Evolutionary conservation across 2,888 invertebrate species (phyloP).

Genomic region (Eilema caniola): DNA sequence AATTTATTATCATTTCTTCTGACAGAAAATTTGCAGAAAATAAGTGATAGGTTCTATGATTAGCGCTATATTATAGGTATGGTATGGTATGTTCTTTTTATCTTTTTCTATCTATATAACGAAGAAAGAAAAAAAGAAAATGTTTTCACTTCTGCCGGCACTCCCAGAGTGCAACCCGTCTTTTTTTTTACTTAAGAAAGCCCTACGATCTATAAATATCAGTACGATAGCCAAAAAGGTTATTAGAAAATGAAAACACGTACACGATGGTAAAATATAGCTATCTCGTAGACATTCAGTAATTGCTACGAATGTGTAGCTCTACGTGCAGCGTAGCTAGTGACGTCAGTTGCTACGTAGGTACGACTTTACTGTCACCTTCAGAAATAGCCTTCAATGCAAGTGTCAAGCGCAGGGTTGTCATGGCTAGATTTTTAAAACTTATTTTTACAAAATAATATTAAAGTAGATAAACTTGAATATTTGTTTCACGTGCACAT

Average conservation of each 20-base stretch:
- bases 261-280: slow-evolving; percentile 5
- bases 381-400: background rate
- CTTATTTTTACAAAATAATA: background rate
- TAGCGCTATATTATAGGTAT: no score
- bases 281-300: slow-evolving; percentile 16
- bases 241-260: slow-evolving; percentile 16
- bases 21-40: no score
- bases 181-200: background rate
- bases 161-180: no score
- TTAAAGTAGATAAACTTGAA: background rate
- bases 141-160: no score
- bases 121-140: no score
- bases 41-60: no score
- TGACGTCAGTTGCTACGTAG: slow-evolving; percentile 19
- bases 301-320: slow-evolving; percentile 23
- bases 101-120: no score
- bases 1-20: no score
- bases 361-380: background rate
- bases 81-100: no score
- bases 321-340: slow-evolving; percentile 10
- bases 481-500: background rate
- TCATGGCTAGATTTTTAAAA: background rate
- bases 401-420: background rate
- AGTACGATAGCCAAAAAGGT: slow-evolving; percentile 3
- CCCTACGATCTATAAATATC: slow-evolving; percentile 6